Percentiles rank a stretch among this genome's conserved stretches.
Evolutionary conservation across 2,113 vertebrate species (phyloP).

Genomic region (Herpetotheres cachinnans): DNA sequence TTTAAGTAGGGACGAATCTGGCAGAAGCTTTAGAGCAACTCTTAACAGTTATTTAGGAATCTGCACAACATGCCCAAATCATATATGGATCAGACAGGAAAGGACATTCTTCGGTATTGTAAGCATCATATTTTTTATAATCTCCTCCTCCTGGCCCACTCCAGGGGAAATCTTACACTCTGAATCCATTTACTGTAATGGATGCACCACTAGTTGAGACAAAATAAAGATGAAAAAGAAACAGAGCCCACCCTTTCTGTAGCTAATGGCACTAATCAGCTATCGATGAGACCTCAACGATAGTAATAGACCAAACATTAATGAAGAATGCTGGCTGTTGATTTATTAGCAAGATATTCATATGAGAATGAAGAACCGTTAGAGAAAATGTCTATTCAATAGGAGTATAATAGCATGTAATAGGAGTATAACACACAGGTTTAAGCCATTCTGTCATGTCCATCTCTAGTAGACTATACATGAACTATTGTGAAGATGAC

Average conservation of each 20-base stretch:
- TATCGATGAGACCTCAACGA: background rate
- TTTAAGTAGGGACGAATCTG: background rate
- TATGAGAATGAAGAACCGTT: background rate
- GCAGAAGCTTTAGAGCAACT: background rate
- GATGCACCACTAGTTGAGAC: background rate
- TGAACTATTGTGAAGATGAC: background rate
- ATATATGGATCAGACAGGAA: background rate
- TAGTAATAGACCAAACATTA: background rate
- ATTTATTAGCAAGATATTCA: background rate
- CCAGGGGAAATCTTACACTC: background rate
- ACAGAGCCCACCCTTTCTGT: background rate
- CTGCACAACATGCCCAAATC: background rate
- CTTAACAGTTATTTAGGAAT: background rate
- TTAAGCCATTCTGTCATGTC: background rate
- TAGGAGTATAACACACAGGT: background rate
- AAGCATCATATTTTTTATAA: background rate
- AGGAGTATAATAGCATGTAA: background rate
- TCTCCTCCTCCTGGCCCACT: background rate
- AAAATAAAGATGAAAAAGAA: background rate
- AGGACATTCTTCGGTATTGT: background rate
- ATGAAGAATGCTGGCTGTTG: background rate
- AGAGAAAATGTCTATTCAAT: background rate
- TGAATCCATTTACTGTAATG: background rate
- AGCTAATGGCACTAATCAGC: background rate
- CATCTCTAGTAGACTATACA: background rate